Percentiles rank a stretch among this genome's conserved stretches.
Conservation (phyloP, 30 jellyfish, hydroid and myxozoan species). For the Phacellophora camtschatica region DNA sequence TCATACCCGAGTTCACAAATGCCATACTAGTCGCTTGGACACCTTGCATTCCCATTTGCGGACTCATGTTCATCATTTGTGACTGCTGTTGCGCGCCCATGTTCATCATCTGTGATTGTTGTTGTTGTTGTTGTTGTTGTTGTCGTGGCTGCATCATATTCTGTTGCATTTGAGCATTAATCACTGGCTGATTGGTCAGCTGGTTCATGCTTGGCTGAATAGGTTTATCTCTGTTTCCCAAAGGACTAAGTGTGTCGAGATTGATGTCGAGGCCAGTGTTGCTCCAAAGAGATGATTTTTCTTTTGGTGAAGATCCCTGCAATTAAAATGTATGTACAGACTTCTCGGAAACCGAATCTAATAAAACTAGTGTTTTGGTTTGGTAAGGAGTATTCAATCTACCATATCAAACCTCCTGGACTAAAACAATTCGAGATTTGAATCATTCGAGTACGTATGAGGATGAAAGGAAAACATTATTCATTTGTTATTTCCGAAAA, state of each 20-base stretch:
- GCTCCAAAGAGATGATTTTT: conserved; percentile 78
- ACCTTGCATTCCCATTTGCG: conserved; percentile 50
- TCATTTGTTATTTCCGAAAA: no score
- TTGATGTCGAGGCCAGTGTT: conserved; percentile 92
- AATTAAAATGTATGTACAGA: no score
- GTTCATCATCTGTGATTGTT: not conserved
- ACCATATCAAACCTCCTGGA: no score
- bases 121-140: not conserved
- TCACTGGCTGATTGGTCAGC: conserved; percentile 44
- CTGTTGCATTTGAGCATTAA: not conserved
- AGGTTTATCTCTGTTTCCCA: conserved; percentile 70
- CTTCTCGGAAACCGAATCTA: not conserved
- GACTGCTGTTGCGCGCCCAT: conserved; percentile 27
- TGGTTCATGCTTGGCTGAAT: conserved; percentile 92
- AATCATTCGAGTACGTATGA: no score
- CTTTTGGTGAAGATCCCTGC: conserved; percentile 31
- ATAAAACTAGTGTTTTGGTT: not conserved
- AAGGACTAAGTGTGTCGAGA: conserved; percentile 85
- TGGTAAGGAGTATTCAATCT: no score
- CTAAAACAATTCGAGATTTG: no score
- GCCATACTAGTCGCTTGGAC: not conserved
- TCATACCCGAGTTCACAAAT: not conserved
- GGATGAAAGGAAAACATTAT: not conserved
- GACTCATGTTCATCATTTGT: conserved; percentile 27
- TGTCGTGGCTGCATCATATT: not conserved